A percentile compares a stretch with the other conserved stretches of the same genome.
Conservation (phyloP, 2,113 vertebrate genomes). For the Parotia lawesii region DNA sequence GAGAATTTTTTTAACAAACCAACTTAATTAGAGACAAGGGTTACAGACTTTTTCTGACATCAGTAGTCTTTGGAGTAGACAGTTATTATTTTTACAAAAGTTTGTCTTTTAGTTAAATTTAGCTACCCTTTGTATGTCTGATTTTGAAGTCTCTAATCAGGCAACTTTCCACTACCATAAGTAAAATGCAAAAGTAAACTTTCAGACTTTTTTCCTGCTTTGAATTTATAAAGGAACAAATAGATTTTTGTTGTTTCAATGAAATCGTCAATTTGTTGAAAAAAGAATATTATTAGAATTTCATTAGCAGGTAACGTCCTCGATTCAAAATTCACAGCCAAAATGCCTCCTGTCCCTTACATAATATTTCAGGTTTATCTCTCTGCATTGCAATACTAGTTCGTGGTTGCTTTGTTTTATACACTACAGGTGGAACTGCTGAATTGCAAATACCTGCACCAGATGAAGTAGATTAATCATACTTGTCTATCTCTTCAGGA, state of each 20-base stretch:
- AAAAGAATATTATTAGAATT: neutral
- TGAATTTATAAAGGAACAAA: neutral
- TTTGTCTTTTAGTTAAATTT: neutral
- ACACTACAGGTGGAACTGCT: neutral
- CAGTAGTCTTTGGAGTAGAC: neutral
- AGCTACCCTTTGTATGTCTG: neutral
- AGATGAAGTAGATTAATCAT: neutral
- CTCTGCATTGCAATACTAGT: neutral
- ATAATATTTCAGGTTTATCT: neutral
- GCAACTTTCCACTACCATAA: neutral
- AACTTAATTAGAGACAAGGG: neutral
- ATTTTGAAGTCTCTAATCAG: conserved; percentile 11
- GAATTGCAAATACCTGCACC: neutral
- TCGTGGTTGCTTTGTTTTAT: neutral
- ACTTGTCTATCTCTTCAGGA: neutral
- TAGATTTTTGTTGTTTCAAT: neutral
- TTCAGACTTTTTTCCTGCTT: neutral
- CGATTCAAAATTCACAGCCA: neutral
- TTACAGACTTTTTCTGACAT: neutral
- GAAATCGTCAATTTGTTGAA: neutral
- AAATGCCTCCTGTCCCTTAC: neutral
- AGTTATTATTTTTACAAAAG: neutral
- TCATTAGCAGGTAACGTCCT: neutral
- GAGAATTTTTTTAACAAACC: neutral
- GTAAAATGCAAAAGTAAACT: neutral